Percentiles rank a stretch among this genome's conserved stretches.
phyloP scores from a whole-genome alignment of 1,140 invertebrate genomes.

The Colletes latitarsis region DNA sequence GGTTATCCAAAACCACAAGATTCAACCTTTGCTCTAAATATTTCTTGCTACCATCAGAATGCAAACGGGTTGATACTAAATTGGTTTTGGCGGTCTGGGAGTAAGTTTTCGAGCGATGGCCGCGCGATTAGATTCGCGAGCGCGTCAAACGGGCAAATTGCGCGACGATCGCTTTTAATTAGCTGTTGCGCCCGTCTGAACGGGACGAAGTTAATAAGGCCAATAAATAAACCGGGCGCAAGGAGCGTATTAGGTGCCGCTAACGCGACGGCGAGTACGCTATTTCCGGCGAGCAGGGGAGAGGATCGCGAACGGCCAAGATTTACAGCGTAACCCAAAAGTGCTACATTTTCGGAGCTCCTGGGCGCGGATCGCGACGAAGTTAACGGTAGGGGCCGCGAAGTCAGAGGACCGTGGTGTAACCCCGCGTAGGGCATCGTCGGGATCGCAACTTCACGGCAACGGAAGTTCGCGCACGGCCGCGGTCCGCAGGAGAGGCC shows the following conservation, averaged over 20 bases:
- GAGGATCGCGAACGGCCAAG: conserved; percentile 12
- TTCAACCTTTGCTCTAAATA: too few relatives aligned
- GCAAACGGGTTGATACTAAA: too few relatives aligned
- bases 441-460: conserved; percentile 48
- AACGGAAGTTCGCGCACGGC: conserved; percentile 50
- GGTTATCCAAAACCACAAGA: too few relatives aligned
- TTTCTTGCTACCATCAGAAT: too few relatives aligned
- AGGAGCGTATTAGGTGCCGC: conserved; percentile 10
- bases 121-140: neutral
- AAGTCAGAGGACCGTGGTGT: conserved; percentile 32
- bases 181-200: neutral
- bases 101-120: neutral
- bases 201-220: conserved; percentile 7
- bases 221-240: conserved; percentile 19
- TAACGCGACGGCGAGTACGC: conserved; percentile 3
- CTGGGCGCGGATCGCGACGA: conserved; percentile 52
- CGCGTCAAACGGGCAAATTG: neutral
- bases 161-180: conserved; percentile 14
- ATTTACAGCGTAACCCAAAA: conserved; percentile 45
- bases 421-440: conserved; percentile 30
- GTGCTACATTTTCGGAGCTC: conserved; percentile 52
- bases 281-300: conserved; percentile 12
- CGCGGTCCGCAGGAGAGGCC: conserved; percentile 29
- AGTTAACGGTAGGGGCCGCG: conserved; percentile 55
- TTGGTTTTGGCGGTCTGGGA: too few relatives aligned